Conservation (phyloP, 2,888 invertebrate genomes). For the Tipula lateralis region DNA sequence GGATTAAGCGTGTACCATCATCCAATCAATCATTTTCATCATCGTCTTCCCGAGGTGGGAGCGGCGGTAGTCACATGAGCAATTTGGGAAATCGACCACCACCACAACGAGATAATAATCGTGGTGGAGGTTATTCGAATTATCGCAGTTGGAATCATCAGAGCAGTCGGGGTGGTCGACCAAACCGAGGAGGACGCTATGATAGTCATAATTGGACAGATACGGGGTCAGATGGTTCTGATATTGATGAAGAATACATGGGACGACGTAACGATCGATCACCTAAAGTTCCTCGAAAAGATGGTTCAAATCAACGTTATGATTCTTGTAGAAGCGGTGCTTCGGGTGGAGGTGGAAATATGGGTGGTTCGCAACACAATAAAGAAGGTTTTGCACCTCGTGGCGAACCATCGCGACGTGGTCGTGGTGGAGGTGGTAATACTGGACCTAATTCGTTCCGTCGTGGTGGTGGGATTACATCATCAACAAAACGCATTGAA, state of each 20-base stretch:
- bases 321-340: slow-evolving; percentile 11
- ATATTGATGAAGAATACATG: slow-evolving; percentile 60
- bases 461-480: slow-evolving; percentile 52
- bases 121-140: slow-evolving; percentile 43
- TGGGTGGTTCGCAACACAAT: slow-evolving; percentile 34
- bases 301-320: slow-evolving; percentile 37
- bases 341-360: neutral
- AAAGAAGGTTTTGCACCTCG: slow-evolving; percentile 77
- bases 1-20: slow-evolving; percentile 47
- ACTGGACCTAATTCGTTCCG: slow-evolving; percentile 49
- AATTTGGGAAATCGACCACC: slow-evolving; percentile 39
- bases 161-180: slow-evolving; percentile 47
- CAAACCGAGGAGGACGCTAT: slow-evolving; percentile 43
- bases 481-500: slow-evolving; percentile 59
- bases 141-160: slow-evolving; percentile 45
- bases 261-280: slow-evolving; percentile 55
- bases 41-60: slow-evolving; percentile 35
- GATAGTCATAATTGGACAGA: slow-evolving; percentile 52
- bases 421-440: slow-evolving; percentile 61
- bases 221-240: slow-evolving; percentile 72
- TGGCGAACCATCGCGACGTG: slow-evolving; percentile 83
- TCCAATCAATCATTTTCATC: slow-evolving; percentile 41
- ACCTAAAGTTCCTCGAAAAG: slow-evolving; percentile 49
- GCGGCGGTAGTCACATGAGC: slow-evolving; percentile 47
- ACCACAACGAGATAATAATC: slow-evolving; percentile 40